Evolutionary conservation across 2,888 invertebrate species (phyloP), one percentile per base, ranked within the genome.

Genomic region (Diabrotica balteata): DNA sequence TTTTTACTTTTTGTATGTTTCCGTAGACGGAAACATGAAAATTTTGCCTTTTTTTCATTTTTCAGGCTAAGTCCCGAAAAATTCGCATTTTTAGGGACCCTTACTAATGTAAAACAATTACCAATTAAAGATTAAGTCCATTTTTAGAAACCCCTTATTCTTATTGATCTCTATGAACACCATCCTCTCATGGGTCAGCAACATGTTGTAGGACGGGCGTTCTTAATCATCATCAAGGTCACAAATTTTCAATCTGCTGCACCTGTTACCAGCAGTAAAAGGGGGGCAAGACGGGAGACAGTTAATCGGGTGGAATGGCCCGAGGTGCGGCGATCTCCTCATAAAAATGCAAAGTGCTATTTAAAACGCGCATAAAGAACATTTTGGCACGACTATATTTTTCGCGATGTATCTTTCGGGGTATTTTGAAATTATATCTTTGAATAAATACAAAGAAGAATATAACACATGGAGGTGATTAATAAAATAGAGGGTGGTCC

Each of bases 281-380:
- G 32, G 50, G 50, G 42, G 59, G 9, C 32, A 1, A 43, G 49
- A 11, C 8, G 44, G 22, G 11, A 11, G 51, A 45, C 32, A 51
- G 51, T 11, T 60, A 51, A 60, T 60, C 60, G 60, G 60, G 60
- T 60, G 60, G 60, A 60, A 60, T 60, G 60, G 49, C 59, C 59
- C 59, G 32, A 22, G 59, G 32, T 22, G 42, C 49, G 32, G 59
- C 43, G 47, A 47, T 17, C 22, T 50, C 22, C 59, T 52, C 60
- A 44, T 60, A 52, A 60, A 60, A 60, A 51, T 51, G 60, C 60
- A 51, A 60, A 60, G 60, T 52, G 44, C 17, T 51, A 60, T 60
- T 60, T 60, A 52, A 60, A 60, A 60, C 59, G 60, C 6, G 17
- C 42, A 51, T 43, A 51, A 60, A 51, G 43, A 49, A 50, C 10